phyloP scores from a whole-genome alignment of 2,888 invertebrate genomes.

The Alloscopus bannaensis region DNA sequence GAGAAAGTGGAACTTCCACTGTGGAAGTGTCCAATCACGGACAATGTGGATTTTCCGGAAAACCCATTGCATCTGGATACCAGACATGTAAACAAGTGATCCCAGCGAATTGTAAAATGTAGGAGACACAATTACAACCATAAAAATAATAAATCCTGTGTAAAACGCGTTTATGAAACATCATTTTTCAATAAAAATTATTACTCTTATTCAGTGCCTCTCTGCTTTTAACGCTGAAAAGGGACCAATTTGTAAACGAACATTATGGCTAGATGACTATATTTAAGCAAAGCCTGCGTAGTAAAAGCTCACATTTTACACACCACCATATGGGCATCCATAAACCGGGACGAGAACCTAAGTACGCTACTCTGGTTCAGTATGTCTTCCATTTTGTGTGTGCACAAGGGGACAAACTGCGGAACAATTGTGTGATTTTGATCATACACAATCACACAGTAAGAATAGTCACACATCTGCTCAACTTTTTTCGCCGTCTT shows the following conservation, averaged over 20 bases:
- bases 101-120: no score
- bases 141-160: conserved; percentile 56
- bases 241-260: conserved; percentile 46
- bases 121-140: conserved; percentile 58
- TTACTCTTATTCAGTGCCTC: conserved; percentile 1
- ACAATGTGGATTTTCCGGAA: no score
- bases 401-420: conserved; percentile 5
- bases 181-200: conserved; percentile 23
- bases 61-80: no score
- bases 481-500: conserved; percentile 48
- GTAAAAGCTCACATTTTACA: no score
- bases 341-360: background rate
- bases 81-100: no score
- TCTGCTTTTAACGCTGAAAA: conserved; percentile 13
- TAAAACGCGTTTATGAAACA: conserved; percentile 46
- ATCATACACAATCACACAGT: conserved; percentile 1
- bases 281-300: conserved; percentile 4
- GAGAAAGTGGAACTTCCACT: no score
- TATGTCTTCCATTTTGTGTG: conserved; percentile 4
- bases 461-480: conserved; percentile 65
- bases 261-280: conserved; percentile 26
- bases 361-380: background rate
- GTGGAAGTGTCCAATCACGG: no score
- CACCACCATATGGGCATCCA: conserved; percentile 13
- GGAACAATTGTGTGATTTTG: conserved; percentile 25